Conservation (phyloP, 2,888 invertebrate genomes). For the Dromius quadrimaculatus region DNA sequence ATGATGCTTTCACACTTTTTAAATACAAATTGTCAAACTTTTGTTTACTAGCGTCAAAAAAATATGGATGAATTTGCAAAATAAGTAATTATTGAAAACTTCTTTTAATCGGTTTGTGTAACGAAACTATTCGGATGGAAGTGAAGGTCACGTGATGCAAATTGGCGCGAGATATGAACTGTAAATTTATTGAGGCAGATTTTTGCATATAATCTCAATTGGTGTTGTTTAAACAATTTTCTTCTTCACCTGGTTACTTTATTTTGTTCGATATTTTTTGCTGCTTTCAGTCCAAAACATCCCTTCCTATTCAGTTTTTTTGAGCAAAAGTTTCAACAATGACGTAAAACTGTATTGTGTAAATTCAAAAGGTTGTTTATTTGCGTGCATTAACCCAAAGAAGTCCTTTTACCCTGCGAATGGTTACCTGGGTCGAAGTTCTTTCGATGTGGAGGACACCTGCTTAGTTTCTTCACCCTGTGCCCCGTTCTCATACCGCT, state of each 20-base stretch:
- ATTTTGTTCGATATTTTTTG: not conserved
- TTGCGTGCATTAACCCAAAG: slow-evolving; percentile 32
- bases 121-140: too few species aligned
- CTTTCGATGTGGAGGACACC: slow-evolving; percentile 24
- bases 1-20: too few species aligned
- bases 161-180: too few species aligned
- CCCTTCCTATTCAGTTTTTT: not conserved
- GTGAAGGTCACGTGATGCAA: too few species aligned
- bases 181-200: not conserved
- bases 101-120: too few species aligned
- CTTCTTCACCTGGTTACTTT: too few species aligned
- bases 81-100: too few species aligned
- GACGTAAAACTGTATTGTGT: not conserved
- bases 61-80: too few species aligned
- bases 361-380: slow-evolving; percentile 21
- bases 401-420: slow-evolving; percentile 14
- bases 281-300: not conserved
- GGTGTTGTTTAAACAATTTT: too few species aligned
- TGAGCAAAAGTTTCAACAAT: not conserved
- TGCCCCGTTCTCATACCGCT: slow-evolving; percentile 4
- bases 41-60: too few species aligned
- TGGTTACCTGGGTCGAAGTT: slow-evolving; percentile 17
- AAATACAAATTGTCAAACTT: too few species aligned
- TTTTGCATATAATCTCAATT: not conserved
- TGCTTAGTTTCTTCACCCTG: slow-evolving; percentile 11